Conservation (phyloP, 2,797 vertebrate genomes). For the Microctenopoma stevenorrisi region DNA sequence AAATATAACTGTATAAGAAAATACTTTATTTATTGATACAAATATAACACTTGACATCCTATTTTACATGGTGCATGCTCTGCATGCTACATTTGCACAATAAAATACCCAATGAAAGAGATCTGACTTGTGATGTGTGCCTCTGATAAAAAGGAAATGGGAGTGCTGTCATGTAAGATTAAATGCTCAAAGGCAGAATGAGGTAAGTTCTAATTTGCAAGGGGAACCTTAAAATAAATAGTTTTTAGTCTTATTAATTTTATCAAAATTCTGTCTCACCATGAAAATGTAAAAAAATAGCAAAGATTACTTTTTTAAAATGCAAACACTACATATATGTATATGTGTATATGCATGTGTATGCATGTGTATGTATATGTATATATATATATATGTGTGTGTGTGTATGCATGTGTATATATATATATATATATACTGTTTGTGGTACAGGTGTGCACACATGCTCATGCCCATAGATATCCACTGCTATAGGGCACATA, state of each 20-base stretch:
- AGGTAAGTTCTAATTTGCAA: not conserved
- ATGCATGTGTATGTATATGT: no score
- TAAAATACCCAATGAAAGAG: conserved; percentile 41
- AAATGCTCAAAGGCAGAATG: conserved; percentile 4
- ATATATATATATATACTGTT: not conserved
- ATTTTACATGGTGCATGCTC: conserved; percentile 12
- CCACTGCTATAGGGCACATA: no score
- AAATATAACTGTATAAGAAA: conserved; percentile 11
- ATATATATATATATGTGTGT: no score
- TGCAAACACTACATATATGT: no score
- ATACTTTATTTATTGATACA: conserved; percentile 15
- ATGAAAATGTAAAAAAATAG: no score
- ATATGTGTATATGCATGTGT: no score
- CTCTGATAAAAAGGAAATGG: conserved; percentile 48
- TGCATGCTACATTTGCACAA: conserved; percentile 47
- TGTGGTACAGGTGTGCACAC: no score
- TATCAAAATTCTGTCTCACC: not conserved
- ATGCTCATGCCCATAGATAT: no score
- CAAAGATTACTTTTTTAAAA: not conserved
- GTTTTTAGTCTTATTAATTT: not conserved
- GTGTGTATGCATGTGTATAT: no score
- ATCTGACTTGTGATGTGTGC: conserved; percentile 8
- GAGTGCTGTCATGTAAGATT: conserved; percentile 31
- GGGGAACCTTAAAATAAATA: not conserved
- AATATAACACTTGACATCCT: conserved; percentile 11